A percentile compares a stretch with the other conserved stretches of the same genome.
Conservation (phyloP, 2,113 vertebrate genomes). For the Loxodonta africana region DNA sequence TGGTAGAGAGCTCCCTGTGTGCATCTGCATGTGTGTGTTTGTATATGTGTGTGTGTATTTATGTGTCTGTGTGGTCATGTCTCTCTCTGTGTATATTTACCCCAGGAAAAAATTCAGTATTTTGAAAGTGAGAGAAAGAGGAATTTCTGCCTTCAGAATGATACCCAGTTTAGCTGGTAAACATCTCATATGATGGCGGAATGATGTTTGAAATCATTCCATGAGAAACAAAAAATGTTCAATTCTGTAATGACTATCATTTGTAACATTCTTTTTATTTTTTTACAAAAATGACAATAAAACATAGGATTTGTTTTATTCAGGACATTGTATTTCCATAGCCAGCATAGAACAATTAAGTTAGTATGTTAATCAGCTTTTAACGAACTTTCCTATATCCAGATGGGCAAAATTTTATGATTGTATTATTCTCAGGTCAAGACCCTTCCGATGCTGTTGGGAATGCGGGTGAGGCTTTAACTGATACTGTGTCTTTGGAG, state of each 20-base stretch:
- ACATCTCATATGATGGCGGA: not conserved
- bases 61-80: not conserved
- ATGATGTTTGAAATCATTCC: not conserved
- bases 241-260: not conserved
- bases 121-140: slow-evolving; percentile 7
- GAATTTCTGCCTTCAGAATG: not conserved
- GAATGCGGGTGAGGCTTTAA: rapidly evolving
- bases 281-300: not conserved
- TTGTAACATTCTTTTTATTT: not conserved
- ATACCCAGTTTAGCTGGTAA: not conserved
- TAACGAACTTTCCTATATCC: not conserved
- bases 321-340: not conserved
- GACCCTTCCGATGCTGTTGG: not conserved
- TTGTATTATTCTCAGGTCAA: not conserved
- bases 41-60: too few species aligned
- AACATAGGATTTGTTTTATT: not conserved
- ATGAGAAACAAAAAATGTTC: not conserved
- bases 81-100: not conserved
- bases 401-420: not conserved
- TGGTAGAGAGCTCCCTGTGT: not conserved
- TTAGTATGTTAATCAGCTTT: not conserved
- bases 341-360: not conserved
- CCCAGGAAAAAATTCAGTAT: not conserved
- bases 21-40: not conserved
- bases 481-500: not conserved